phyloP scores from a whole-genome alignment of 1,140 invertebrate genomes.

The Hylaeus volcanicus region DNA sequence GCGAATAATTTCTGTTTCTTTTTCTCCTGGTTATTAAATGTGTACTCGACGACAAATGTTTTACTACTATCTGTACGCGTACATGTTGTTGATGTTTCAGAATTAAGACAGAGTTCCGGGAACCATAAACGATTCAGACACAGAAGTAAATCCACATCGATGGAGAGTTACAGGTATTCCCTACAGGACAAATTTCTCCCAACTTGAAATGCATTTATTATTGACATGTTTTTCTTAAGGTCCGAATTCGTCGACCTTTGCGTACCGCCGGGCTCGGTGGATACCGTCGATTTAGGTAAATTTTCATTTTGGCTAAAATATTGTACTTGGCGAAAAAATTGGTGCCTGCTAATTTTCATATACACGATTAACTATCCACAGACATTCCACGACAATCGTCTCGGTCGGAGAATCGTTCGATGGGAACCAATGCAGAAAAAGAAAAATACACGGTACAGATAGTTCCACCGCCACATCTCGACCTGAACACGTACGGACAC shows the following conservation, averaged over 20 bases:
- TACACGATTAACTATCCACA: background rate
- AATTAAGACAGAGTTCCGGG: constrained; percentile 31
- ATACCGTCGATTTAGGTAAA: constrained; percentile 14
- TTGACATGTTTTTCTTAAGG: background rate
- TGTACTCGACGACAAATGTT: background rate
- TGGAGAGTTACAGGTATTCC: constrained; percentile 13
- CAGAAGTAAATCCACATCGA: background rate
- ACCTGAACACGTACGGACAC: constrained; percentile 86
- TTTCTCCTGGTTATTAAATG: background rate
- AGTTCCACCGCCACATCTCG: constrained; percentile 77
- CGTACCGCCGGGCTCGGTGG: background rate
- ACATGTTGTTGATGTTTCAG: background rate
- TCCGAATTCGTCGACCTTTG: background rate
- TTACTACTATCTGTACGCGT: background rate
- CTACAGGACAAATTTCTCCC: background rate
- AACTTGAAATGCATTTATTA: background rate
- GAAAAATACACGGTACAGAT: constrained; percentile 63
- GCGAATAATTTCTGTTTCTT: too few relatives aligned
- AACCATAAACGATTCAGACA: constrained; percentile 15
- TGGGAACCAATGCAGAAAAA: constrained; percentile 39
- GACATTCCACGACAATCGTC: background rate
- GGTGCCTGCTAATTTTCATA: background rate
- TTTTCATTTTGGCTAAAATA: background rate
- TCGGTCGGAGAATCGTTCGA: background rate
- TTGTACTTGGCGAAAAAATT: too few relatives aligned